Base-by-base conservation (phyloP, 2,888 invertebrate genomes). In the Taenaris catops region DNA sequence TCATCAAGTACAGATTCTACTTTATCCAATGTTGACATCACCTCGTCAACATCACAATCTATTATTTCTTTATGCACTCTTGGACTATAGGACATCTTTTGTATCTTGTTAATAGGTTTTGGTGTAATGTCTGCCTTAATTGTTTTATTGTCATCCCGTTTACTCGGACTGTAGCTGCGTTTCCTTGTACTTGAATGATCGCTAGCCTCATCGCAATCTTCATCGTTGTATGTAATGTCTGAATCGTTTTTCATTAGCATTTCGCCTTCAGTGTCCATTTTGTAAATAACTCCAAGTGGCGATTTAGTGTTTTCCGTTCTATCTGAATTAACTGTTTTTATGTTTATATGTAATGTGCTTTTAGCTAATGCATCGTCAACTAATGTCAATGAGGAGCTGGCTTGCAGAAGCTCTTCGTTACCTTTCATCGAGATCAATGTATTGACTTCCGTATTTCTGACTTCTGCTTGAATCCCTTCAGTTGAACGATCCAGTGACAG, bases 391-490 rank as follows among this genome's bases (percentile, higher is more conserved):
- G 79, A 75, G 0, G 84, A 81, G 26, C 60, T 66, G 0, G 53
- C 46, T 26, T 69, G 63, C 0, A 81, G 38, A 3, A 84, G 40
- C 6, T 74, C 71, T 14, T 55, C 65, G 21, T 75, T 76, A 0
- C 38, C 54, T 46, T 73, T 78, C 83, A 84, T 83, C 2, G 53
- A 59, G 24, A 84, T 79, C 0, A 63, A 7, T 0, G 83, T 81
- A 34, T 83, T 83, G 0, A 63, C 62, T 53, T 74, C 63, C 0
- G 44, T 58, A 11, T 72, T 59, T 39, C 49, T 68, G 0, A 63
- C 25, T 1, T 59, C 49, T 0, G 20, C 23, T 1, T 43, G 14
- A 8, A 44, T 38, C 0, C 49, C 53, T 1, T 61, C 58, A 1
- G 58, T 50, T 0, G 55, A 57, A 11, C 59, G 55, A 28, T 71